Evolutionary conservation across 30 jellyfish, hydroid and myxozoan species (phyloP).

Genomic region (Aurelia sp.): DNA sequence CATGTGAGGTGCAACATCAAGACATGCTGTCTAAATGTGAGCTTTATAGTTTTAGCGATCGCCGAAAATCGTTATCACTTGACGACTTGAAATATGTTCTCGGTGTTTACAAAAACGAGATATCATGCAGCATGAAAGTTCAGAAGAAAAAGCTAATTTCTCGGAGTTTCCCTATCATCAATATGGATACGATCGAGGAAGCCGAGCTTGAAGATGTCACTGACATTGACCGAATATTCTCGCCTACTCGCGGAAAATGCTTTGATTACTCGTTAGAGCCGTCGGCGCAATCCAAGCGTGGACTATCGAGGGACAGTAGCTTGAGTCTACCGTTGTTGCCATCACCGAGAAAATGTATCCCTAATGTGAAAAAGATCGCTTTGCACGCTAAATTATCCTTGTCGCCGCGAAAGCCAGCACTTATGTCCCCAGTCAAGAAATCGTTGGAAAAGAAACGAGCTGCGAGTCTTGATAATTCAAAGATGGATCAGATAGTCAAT

Average conservation of each 20-base stretch:
- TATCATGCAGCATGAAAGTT: conserved; percentile 44
- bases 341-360: conserved; percentile 30
- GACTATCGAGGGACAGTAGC: conserved; percentile 49
- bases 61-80: conserved; percentile 78
- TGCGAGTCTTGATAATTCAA: conserved; percentile 57
- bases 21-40: conserved; percentile 73
- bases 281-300: conserved; percentile 16
- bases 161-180: conserved; percentile 67
- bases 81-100: conserved; percentile 71
- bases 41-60: conserved; percentile 61
- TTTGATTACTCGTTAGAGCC: conserved; percentile 41
- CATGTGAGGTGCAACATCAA: conserved; percentile 76
- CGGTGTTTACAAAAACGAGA: conserved; percentile 52
- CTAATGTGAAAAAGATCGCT: conserved; percentile 25
- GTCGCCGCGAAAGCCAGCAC: conserved; percentile 62
- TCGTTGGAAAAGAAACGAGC: conserved; percentile 64
- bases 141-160: conserved; percentile 51
- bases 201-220: conserved; percentile 56
- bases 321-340: conserved; percentile 51
- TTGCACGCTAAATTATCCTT: conserved; percentile 64
- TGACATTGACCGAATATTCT: conserved; percentile 48
- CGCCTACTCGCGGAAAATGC: conserved; percentile 22
- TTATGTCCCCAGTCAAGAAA: conserved; percentile 54
- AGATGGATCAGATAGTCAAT: not conserved
- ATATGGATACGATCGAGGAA: conserved; percentile 66